phyloP scores from a whole-genome alignment of 2,113 vertebrate genomes.

The Mastomys coucha region DNA sequence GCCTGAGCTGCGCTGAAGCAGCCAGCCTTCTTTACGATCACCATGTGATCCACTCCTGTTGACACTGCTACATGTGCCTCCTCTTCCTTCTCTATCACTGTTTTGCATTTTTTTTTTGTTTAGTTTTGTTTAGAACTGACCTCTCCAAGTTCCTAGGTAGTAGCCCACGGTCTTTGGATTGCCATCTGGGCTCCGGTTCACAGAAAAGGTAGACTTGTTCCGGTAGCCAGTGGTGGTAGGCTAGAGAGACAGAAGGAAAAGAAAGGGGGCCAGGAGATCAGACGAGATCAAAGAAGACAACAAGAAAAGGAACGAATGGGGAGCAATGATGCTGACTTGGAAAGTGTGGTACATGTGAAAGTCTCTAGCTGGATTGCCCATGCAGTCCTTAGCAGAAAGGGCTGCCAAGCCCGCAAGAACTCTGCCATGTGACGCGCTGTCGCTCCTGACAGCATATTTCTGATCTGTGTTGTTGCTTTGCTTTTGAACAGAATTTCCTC shows the following conservation, averaged over 20 bases:
- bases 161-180: constrained; percentile 92
- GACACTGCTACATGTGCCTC: background rate
- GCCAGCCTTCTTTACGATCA: constrained; percentile 7
- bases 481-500: background rate
- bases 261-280: background rate
- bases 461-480: background rate
- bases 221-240: constrained; percentile 89
- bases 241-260: constrained; percentile 69
- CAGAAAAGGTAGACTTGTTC: constrained; percentile 94
- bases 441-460: background rate
- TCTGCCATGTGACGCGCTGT: background rate
- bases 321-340: background rate
- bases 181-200: constrained; percentile 91
- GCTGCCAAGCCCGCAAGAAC: background rate
- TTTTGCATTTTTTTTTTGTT: background rate
- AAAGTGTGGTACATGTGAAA: background rate
- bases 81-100: background rate
- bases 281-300: constrained; percentile 32
- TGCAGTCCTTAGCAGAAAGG: background rate
- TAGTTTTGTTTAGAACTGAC: constrained; percentile 64
- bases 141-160: constrained; percentile 89
- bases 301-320: constrained; percentile 15
- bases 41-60: background rate
- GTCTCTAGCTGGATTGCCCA: background rate
- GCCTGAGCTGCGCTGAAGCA: background rate